phyloP scores from a whole-genome alignment of 2,888 invertebrate genomes.

The Xestia sexstrigata region DNA sequence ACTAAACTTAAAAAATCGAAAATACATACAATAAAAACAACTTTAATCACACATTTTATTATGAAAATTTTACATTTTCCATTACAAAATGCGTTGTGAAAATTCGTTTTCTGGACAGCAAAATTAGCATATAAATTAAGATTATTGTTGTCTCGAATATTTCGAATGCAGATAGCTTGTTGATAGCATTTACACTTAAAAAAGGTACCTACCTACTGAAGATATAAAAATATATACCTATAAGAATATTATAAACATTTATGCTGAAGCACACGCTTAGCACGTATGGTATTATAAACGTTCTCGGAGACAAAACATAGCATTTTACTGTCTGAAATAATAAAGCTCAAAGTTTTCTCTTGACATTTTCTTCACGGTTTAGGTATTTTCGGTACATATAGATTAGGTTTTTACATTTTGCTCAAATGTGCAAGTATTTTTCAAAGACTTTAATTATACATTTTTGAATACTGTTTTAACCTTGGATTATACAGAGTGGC shows the following conservation, averaged over 20 bases:
- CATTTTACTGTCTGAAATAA: slow-evolving; percentile 11
- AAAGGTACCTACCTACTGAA: too few relatives aligned
- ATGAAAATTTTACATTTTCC: background rate
- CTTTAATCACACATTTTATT: background rate
- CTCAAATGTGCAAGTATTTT: background rate
- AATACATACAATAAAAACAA: background rate
- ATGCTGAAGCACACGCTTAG: background rate
- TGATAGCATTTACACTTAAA: background rate
- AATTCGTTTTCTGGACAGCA: background rate
- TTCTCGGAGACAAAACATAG: background rate
- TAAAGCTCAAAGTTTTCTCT: background rate
- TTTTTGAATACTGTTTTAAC: background rate
- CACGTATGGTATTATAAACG: background rate
- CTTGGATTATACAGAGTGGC: background rate
- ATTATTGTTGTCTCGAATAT: slow-evolving; percentile 4
- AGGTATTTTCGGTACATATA: too few relatives aligned
- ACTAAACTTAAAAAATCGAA: background rate
- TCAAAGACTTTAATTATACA: too few relatives aligned
- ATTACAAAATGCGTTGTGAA: background rate
- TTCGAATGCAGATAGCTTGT: background rate
- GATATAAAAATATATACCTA: background rate
- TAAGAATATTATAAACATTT: too few relatives aligned
- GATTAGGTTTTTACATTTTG: background rate
- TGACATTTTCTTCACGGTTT: background rate
- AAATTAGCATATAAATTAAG: slow-evolving; percentile 5